phyloP scores from a whole-genome alignment of 2,888 invertebrate genomes.

The Chalcis sispes region DNA sequence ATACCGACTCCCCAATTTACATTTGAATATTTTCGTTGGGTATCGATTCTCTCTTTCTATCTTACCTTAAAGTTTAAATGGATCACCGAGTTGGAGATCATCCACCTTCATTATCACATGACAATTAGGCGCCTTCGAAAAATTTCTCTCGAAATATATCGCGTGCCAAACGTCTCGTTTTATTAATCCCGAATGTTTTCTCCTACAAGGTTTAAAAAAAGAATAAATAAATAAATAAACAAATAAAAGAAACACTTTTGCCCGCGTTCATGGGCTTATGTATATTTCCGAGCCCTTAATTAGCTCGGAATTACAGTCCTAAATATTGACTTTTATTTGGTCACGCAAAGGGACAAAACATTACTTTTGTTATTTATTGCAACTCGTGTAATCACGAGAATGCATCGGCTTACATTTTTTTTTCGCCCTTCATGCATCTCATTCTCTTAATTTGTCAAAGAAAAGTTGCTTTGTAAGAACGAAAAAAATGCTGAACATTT shows the following conservation, averaged over 20 bases:
- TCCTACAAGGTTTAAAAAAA: no score
- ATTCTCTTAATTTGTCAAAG: not conserved
- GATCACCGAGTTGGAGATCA: conserved; percentile 38
- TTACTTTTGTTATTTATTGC: conserved; percentile 37
- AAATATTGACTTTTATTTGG: conserved; percentile 44
- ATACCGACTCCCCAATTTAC: conserved; percentile 44
- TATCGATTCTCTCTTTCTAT: not conserved
- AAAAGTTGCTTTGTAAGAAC: not conserved
- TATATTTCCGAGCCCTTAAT: conserved; percentile 40
- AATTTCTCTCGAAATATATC: conserved; percentile 46
- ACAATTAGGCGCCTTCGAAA: conserved; percentile 51
- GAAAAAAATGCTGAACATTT: no score
- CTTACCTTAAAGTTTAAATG: conserved; percentile 32
- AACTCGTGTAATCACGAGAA: not conserved
- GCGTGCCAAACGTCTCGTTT: conserved; percentile 47
- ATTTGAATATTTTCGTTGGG: conserved; percentile 55
- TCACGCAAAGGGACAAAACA: not conserved
- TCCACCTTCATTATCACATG: conserved; percentile 52
- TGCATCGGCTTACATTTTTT: not conserved
- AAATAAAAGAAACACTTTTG: no score
- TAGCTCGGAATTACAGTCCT: conserved; percentile 48
- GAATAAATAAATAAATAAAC: no score
- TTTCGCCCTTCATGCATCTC: not conserved
- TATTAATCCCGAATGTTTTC: conserved; percentile 44
- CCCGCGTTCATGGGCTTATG: not conserved